phyloP scores from a whole-genome alignment of 1,140 invertebrate species.

The Choristoneura fumiferana region DNA sequence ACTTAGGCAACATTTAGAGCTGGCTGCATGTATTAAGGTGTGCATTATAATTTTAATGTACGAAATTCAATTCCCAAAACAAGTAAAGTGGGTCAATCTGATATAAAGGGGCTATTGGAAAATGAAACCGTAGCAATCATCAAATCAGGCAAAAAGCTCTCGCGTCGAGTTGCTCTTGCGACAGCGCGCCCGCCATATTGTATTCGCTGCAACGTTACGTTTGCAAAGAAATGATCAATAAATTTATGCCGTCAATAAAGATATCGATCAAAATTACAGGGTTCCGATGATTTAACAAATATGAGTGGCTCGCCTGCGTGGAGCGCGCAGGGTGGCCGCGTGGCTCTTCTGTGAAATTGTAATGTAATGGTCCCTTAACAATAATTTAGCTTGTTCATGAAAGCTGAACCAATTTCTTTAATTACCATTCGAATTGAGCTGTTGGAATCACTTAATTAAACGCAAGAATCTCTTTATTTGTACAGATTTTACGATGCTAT shows the following conservation, averaged over 20 bases:
- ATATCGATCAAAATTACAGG: constrained; percentile 78
- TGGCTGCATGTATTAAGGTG: constrained; percentile 18
- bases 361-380: constrained; percentile 57
- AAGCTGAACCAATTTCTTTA: constrained; percentile 58
- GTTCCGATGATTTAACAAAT: constrained; percentile 75
- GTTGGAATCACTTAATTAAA: constrained; percentile 55
- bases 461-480: constrained; percentile 47
- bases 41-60: too few relatives aligned
- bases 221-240: constrained; percentile 74
- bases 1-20: not conserved
- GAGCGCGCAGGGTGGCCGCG: constrained; percentile 59
- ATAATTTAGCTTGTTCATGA: constrained; percentile 55
- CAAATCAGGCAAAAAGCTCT: constrained; percentile 54
- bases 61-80: constrained; percentile 60
- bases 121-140: constrained; percentile 70
- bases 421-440: constrained; percentile 53
- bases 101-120: constrained; percentile 72
- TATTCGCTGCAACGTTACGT: constrained; percentile 58
- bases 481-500: constrained; percentile 46
- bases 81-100: constrained; percentile 67
- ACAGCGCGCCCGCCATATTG: constrained; percentile 60
- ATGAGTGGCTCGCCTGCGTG: constrained; percentile 55
- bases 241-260: constrained; percentile 73
- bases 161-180: constrained; percentile 42
- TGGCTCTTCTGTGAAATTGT: constrained; percentile 66